phyloP scores from a whole-genome alignment of 2,113 vertebrate species.

The Mystacornis crossleyi region DNA sequence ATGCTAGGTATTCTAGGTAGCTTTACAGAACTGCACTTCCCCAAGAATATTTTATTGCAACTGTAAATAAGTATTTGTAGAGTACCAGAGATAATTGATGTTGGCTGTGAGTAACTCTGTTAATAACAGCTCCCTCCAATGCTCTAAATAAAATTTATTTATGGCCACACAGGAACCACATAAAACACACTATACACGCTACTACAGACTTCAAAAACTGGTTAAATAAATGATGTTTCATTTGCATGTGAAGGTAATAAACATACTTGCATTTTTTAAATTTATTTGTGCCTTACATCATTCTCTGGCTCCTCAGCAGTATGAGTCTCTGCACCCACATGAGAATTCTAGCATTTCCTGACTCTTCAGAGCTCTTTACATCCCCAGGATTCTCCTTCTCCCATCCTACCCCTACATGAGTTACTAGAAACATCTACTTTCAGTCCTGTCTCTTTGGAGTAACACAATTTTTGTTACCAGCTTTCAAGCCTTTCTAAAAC shows the following conservation, averaged over 20 bases:
- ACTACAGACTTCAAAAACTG: slow-evolving; percentile 44
- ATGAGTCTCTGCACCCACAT: background rate
- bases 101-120: slow-evolving; percentile 16
- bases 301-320: background rate
- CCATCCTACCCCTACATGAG: background rate
- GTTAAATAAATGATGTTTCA: slow-evolving; percentile 54
- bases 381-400: background rate
- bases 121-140: slow-evolving; percentile 35
- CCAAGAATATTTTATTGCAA: slow-evolving; percentile 20
- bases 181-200: slow-evolving; percentile 5
- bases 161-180: slow-evolving; percentile 27
- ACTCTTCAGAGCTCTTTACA: background rate
- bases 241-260: slow-evolving; percentile 51
- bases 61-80: slow-evolving; percentile 42
- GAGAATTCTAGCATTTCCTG: background rate
- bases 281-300: slow-evolving; percentile 6
- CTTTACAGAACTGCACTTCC: slow-evolving; percentile 3
- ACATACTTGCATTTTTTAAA: slow-evolving; percentile 5
- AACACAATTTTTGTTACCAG: background rate
- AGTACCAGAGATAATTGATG: slow-evolving; percentile 52
- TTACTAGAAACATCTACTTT: background rate
- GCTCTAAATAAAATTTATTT: slow-evolving; percentile 59
- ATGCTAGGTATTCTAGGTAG: background rate
- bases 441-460: background rate
- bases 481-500: background rate